Conservation (phyloP, 2,797 vertebrate genomes). For the Borostomias antarcticus region DNA sequence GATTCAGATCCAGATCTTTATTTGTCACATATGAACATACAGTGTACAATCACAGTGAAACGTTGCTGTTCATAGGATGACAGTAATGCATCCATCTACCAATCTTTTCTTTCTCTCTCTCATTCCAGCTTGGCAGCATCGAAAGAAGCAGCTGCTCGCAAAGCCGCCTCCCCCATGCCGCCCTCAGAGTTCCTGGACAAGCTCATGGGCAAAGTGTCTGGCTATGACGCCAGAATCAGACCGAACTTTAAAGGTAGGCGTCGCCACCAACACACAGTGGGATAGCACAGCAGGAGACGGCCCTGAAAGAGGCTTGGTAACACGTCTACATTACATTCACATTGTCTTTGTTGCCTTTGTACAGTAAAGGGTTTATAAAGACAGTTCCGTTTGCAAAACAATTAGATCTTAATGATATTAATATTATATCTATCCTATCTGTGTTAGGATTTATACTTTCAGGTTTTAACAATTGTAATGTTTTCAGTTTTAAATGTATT, state of each 20-base stretch:
- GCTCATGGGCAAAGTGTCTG: constrained; percentile 96
- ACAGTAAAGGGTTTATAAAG: constrained; percentile 31
- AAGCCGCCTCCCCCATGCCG: constrained; percentile 91
- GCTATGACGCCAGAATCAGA: constrained; percentile 97
- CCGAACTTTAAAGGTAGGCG: constrained; percentile 98
- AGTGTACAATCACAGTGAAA: no score
- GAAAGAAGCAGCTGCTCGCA: constrained; percentile 93
- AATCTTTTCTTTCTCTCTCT: constrained; percentile 49
- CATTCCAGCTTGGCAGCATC: constrained; percentile 89
- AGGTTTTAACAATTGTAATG: background rate
- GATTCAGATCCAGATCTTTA: no score
- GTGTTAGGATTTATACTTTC: background rate
- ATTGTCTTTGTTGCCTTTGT: constrained; percentile 38
- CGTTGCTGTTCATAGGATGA: no score
- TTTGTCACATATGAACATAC: no score
- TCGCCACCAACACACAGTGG: constrained; percentile 62
- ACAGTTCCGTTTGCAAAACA: background rate
- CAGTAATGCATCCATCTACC: background rate
- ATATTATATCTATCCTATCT: background rate
- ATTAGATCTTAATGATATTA: background rate
- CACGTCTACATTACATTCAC: constrained; percentile 48
- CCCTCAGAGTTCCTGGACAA: constrained; percentile 99
- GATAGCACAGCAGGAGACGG: constrained; percentile 66
- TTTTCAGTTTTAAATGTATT: constrained; percentile 56
- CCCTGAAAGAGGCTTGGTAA: constrained; percentile 32